Evolutionary conservation across 2,113 vertebrate genomes (phyloP).

Genomic region (Cervus canadensis): DNA sequence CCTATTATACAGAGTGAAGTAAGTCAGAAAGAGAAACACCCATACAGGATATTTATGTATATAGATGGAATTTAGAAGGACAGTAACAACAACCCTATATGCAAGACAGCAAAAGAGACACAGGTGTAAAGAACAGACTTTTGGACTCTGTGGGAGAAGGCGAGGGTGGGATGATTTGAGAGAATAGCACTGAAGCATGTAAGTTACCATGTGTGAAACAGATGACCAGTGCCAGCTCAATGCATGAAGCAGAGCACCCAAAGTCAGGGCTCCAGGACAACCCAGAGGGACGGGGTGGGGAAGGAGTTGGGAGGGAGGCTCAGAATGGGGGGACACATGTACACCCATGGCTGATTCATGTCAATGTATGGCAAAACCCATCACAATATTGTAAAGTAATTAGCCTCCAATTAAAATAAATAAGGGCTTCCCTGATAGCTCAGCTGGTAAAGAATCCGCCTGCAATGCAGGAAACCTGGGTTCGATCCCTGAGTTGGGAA

Average conservation of each 20-base stretch:
- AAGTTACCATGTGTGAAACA: neutral
- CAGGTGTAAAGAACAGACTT: neutral
- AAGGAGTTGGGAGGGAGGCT: neutral
- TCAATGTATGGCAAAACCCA: neutral
- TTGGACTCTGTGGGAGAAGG: neutral
- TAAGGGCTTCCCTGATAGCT: neutral
- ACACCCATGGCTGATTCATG: neutral
- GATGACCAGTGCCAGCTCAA: neutral
- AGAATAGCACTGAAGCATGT: neutral
- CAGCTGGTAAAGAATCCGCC: neutral
- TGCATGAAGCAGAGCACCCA: neutral
- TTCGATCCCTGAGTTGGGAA: no score
- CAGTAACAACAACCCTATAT: neutral
- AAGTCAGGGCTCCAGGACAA: neutral
- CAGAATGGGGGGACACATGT: neutral
- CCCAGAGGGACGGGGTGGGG: neutral
- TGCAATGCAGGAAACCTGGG: neutral
- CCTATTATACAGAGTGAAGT: neutral
- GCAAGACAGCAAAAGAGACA: neutral
- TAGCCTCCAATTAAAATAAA: neutral
- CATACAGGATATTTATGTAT: neutral
- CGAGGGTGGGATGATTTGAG: neutral
- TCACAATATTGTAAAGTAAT: neutral
- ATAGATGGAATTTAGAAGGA: neutral
- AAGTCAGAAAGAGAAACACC: neutral